These are phyloP conservation scores for Echinometra lucunter DNA, from an alignment of 53 echinoderm and acorn worm genomes.

Conservation along the genomic window DNA sequence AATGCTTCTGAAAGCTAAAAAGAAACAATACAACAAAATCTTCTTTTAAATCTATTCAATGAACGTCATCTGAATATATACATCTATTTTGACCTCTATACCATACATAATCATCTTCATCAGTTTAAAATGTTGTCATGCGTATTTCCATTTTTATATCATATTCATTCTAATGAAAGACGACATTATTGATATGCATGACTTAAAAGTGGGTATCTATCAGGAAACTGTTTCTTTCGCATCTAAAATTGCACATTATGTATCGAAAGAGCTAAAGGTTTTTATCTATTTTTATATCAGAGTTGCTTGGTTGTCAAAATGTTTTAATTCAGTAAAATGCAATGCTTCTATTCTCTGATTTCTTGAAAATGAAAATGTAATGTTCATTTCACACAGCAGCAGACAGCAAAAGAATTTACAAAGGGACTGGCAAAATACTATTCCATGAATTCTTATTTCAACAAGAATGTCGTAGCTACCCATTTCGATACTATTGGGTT, in stretches of 20 bases:
- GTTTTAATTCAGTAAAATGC: not conserved
- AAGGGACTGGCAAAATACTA: not conserved
- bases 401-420: not conserved
- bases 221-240: not conserved
- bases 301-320: conserved; percentile 4
- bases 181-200: not conserved
- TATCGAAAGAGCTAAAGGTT: not conserved
- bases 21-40: not conserved
- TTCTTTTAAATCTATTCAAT: conserved; percentile 2
- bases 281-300: not conserved
- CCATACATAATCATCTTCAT: not conserved
- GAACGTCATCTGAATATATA: conserved; percentile 28
- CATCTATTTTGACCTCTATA: not conserved
- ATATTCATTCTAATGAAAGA: conserved; percentile 12
- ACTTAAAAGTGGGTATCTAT: not conserved
- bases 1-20: conserved; percentile 17
- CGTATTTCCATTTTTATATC: not conserved
- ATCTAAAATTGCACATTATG: conserved; percentile 47
- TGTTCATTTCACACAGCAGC: not conserved
- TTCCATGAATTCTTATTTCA: not conserved
- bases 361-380: not conserved
- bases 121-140: not conserved
- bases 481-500: not conserved
- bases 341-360: not conserved
- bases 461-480: not conserved